phyloP scores from a whole-genome alignment of 2,888 invertebrate genomes.

The Calephelis perditalis region DNA sequence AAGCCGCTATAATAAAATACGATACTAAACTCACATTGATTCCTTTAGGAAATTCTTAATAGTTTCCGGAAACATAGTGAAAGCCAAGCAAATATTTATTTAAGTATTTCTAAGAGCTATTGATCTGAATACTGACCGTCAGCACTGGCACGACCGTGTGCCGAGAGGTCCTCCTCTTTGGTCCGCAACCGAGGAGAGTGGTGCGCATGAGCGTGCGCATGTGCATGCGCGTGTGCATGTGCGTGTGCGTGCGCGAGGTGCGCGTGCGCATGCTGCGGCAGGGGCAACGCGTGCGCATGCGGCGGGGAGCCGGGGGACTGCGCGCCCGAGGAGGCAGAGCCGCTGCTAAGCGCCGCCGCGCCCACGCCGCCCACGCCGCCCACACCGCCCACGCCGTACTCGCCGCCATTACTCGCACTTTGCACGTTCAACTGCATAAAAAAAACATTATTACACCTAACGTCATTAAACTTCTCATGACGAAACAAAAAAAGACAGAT shows the following conservation, averaged over 20 bases:
- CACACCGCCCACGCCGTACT: slow-evolving; percentile 38
- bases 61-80: too few relatives aligned
- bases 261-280: slow-evolving; percentile 39
- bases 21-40: too few relatives aligned
- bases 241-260: slow-evolving; percentile 44
- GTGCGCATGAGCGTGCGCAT: slow-evolving; percentile 42
- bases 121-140: slow-evolving; percentile 56
- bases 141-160: slow-evolving; percentile 79
- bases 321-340: slow-evolving; percentile 65
- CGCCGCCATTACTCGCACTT: slow-evolving; percentile 44
- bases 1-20: too few relatives aligned
- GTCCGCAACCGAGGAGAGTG: slow-evolving; percentile 65
- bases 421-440: slow-evolving; percentile 64
- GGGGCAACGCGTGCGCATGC: slow-evolving; percentile 34
- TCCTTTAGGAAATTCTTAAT: too few relatives aligned
- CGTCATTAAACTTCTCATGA: too few relatives aligned
- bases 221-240: slow-evolving; percentile 37
- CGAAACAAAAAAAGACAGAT: too few relatives aligned
- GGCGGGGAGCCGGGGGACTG: slow-evolving; percentile 59
- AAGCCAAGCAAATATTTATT: too few relatives aligned
- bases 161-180: slow-evolving; percentile 81
- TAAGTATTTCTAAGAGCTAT: not conserved
- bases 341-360: slow-evolving; percentile 54
- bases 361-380: slow-evolving; percentile 37
- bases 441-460: not conserved